Evolutionary conservation across 2,113 vertebrate genomes (phyloP).

Genomic region (Paradoxurus hermaphroditus): DNA sequence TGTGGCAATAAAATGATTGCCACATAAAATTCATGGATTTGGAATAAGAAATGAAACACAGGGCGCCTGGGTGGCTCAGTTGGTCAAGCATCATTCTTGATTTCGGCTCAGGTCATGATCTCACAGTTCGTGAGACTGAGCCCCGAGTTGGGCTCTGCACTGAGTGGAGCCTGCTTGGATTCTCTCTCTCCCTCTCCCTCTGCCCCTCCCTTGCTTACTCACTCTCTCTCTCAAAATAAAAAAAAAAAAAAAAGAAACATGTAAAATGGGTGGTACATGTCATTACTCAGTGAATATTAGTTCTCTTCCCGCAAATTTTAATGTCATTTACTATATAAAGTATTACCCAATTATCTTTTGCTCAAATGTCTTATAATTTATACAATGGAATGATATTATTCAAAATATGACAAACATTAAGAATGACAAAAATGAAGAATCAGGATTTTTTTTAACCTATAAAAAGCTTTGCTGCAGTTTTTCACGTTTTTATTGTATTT

Average conservation of each 20-base stretch:
- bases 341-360: constrained; percentile 18
- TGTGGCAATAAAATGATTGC: not conserved
- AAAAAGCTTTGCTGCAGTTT: constrained; percentile 25
- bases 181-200: too few species aligned
- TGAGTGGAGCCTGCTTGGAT: too few species aligned
- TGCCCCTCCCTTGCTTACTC: too few species aligned
- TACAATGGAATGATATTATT: not conserved
- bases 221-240: too few species aligned
- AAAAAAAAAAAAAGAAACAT: not conserved
- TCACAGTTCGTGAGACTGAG: too few species aligned
- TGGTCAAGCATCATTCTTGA: too few species aligned
- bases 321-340: constrained; percentile 1
- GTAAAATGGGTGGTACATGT: not conserved
- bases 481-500: constrained; percentile 46
- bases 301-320: constrained; percentile 25
- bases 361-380: constrained; percentile 21
- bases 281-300: not conserved
- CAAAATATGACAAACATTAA: not conserved
- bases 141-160: too few species aligned
- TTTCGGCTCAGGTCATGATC: too few species aligned
- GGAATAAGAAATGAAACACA: not conserved
- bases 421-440: not conserved
- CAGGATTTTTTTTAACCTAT: not conserved
- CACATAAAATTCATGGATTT: not conserved
- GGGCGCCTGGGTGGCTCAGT: too few species aligned